These are phyloP conservation scores for Coecobrya sp. DNA, from an alignment of 2,888 invertebrate genomes.

Conservation along the genomic window DNA sequence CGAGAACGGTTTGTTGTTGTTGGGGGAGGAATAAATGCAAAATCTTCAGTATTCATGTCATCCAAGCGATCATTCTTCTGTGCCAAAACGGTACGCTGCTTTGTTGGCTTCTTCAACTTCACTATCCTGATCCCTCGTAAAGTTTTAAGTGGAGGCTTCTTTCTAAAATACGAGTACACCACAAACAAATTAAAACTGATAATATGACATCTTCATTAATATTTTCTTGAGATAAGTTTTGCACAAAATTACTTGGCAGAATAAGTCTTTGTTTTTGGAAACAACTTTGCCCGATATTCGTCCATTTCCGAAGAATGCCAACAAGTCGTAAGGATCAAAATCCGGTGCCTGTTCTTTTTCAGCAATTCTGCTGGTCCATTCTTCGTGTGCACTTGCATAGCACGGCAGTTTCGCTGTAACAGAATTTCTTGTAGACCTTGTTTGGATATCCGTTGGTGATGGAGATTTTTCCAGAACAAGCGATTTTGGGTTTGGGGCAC, in stretches of 20 bases:
- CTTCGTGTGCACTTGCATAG: constrained; percentile 42
- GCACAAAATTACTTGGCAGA: neutral
- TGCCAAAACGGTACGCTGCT: neutral
- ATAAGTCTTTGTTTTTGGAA: constrained; percentile 67
- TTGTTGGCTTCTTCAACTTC: neutral
- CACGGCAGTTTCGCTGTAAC: neutral
- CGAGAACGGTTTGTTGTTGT: neutral
- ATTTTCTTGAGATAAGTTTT: neutral
- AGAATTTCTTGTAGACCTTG: neutral
- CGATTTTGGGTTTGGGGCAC: neutral
- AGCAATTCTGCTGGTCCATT: neutral
- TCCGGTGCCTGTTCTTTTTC: neutral
- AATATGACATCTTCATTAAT: neutral
- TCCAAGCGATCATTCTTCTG: neutral
- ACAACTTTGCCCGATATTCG: constrained; percentile 24
- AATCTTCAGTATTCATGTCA: neutral
- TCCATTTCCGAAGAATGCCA: constrained; percentile 47
- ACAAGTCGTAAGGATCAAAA: constrained; percentile 61
- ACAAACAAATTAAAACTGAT: neutral
- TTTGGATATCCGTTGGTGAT: neutral
- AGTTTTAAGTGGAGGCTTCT: neutral
- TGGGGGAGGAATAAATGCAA: neutral
- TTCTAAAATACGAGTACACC: neutral
- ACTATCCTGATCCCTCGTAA: neutral
- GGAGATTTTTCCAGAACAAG: neutral